phyloP scores from a whole-genome alignment of 2,113 vertebrate species.

The Trematomus loennbergii region DNA sequence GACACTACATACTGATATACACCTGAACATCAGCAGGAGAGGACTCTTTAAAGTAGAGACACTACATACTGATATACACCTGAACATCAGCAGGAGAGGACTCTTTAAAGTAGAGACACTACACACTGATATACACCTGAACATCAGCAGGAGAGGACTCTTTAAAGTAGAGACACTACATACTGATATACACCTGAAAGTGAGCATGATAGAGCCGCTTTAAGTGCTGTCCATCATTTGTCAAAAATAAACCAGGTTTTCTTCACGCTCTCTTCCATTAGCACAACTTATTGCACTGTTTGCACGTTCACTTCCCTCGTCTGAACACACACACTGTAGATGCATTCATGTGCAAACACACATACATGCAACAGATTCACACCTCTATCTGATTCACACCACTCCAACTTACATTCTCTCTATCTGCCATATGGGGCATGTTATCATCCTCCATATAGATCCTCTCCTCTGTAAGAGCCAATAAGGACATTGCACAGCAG shows the following conservation, averaged over 20 bases:
- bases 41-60: too few species aligned
- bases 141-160: too few species aligned
- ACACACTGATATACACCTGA: too few species aligned
- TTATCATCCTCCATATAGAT: slow-evolving; percentile 66
- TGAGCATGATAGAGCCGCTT: too few species aligned
- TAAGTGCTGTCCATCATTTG: slow-evolving; percentile 9
- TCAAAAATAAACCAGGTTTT: slow-evolving; percentile 25
- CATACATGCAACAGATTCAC: slow-evolving; percentile 40
- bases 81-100: too few species aligned
- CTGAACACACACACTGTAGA: slow-evolving; percentile 17
- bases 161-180: too few species aligned
- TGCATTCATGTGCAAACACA: slow-evolving; percentile 34
- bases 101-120: too few species aligned
- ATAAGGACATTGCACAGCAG: slow-evolving; percentile 62
- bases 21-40: too few species aligned
- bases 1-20: too few species aligned
- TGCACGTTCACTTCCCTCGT: slow-evolving; percentile 32
- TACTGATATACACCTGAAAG: too few species aligned
- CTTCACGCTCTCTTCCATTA: slow-evolving; percentile 27
- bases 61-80: too few species aligned
- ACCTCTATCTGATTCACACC: slow-evolving; percentile 40
- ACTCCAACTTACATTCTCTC: slow-evolving; percentile 34
- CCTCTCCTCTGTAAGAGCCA: slow-evolving; percentile 48
- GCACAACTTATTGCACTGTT: slow-evolving; percentile 43
- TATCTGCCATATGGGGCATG: slow-evolving; percentile 50